These are phyloP conservation scores for Danionella dracula DNA, from an alignment of 2,797 vertebrate genomes.

Conservation along the genomic window DNA sequence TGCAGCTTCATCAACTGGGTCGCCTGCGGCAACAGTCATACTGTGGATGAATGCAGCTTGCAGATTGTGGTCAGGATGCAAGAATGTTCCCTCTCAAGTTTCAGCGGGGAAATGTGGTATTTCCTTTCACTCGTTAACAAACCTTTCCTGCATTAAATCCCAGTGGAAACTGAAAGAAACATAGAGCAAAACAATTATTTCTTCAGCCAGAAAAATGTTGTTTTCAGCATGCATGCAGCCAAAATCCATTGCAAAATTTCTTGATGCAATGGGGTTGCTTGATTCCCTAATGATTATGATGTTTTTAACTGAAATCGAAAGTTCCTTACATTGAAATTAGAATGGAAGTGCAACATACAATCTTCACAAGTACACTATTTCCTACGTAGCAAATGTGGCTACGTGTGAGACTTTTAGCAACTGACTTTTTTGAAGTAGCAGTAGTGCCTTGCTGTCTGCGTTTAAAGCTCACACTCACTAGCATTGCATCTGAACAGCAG, in stretches of 20 bases:
- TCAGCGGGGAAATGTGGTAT: background rate
- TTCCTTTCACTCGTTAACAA: conserved; percentile 20
- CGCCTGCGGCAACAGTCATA: conserved; percentile 95
- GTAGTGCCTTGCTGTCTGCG: no score
- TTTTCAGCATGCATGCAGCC: background rate
- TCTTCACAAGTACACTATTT: no score
- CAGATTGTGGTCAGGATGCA: conserved; percentile 57
- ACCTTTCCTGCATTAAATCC: background rate
- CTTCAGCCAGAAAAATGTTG: background rate
- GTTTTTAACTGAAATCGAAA: background rate
- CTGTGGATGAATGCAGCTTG: conserved; percentile 62
- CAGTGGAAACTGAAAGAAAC: conserved; percentile 26
- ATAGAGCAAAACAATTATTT: conserved; percentile 9
- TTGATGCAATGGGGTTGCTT: background rate
- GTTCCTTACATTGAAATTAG: background rate
- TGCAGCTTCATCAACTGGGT: conserved; percentile 83
- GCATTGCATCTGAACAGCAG: no score
- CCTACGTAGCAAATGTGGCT: no score
- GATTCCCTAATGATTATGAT: background rate
- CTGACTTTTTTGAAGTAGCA: no score
- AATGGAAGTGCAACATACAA: no score
- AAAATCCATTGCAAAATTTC: background rate
- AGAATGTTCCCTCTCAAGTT: conserved; percentile 13
- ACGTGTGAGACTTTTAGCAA: no score
- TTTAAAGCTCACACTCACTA: no score